phyloP scores from a whole-genome alignment of 1,140 invertebrate genomes.

The Drosophila ananassae region DNA sequence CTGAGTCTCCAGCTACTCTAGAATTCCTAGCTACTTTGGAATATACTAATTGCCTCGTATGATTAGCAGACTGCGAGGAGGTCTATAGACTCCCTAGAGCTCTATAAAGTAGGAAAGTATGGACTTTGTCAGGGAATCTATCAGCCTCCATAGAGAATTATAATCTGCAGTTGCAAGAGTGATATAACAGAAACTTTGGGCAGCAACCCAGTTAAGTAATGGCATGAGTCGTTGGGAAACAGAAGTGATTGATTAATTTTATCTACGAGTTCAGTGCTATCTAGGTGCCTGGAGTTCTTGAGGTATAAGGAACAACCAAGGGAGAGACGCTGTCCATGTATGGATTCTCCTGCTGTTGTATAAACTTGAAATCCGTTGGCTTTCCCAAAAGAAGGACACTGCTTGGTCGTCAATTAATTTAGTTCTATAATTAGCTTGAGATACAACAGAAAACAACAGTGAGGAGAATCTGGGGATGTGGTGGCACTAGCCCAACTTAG shows the following conservation, averaged over 20 bases:
- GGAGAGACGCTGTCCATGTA: background rate
- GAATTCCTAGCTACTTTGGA: no score
- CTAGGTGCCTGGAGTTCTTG: background rate
- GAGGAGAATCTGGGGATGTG: slow-evolving; percentile 1
- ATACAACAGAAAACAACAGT: slow-evolving; percentile 61
- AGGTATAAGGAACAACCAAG: no score
- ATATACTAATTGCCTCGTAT: no score
- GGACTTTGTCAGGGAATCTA: no score
- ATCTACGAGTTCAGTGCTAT: background rate
- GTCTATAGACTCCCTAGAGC: no score
- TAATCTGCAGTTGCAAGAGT: background rate
- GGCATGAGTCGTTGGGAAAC: no score
- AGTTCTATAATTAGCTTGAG: slow-evolving; percentile 73
- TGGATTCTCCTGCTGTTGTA: no score
- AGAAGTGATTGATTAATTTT: background rate
- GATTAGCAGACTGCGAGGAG: no score
- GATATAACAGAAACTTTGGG: background rate
- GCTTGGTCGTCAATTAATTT: slow-evolving; percentile 56
- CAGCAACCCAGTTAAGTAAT: background rate
- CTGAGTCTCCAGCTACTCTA: no score
- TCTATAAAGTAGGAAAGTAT: no score
- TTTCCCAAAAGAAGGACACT: slow-evolving; percentile 1
- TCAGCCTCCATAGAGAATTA: background rate
- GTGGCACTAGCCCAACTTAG: slow-evolving; percentile 27
- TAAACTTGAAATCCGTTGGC: background rate